phyloP scores from a whole-genome alignment of 2,797 vertebrate genomes.

The Sebastes trivittatus region DNA sequence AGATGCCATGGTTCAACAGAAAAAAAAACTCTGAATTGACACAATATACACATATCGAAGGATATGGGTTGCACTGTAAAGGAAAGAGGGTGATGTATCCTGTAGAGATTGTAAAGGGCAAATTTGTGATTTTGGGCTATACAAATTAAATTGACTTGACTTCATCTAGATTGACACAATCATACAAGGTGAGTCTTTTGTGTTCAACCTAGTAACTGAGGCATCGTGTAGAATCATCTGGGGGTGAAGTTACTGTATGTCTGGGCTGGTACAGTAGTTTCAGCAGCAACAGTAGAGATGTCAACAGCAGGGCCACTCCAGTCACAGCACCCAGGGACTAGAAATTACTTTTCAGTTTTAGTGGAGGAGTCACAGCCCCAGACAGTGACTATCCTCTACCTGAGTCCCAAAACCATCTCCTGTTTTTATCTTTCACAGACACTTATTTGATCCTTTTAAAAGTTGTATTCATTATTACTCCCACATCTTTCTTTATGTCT shows the following conservation, averaged over 20 bases:
- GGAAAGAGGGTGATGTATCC: no score
- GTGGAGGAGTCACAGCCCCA: constrained; percentile 11
- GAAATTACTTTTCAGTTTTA: constrained; percentile 41
- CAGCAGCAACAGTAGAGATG: constrained; percentile 25
- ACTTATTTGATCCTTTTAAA: background rate
- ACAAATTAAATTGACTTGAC: no score
- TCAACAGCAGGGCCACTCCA: constrained; percentile 28
- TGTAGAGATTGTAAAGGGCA: no score
- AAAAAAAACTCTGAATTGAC: constrained; percentile 9
- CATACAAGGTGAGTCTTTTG: constrained; percentile 22
- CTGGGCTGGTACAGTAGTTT: constrained; percentile 22
- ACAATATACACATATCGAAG: background rate
- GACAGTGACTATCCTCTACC: constrained; percentile 15
- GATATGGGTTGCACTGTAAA: no score
- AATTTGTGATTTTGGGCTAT: no score
- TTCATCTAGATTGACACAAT: constrained; percentile 36
- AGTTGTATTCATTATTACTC: background rate
- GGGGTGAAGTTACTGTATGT: constrained; percentile 25
- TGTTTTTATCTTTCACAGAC: constrained; percentile 17
- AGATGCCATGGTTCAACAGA: background rate
- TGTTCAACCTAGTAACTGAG: background rate
- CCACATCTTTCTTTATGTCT: background rate
- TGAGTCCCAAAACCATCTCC: constrained; percentile 5
- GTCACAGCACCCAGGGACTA: constrained; percentile 33
- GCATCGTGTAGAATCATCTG: constrained; percentile 2